Base-by-base conservation (phyloP, 1,140 invertebrate genomes). In the Archegozetes longisetosus region DNA sequence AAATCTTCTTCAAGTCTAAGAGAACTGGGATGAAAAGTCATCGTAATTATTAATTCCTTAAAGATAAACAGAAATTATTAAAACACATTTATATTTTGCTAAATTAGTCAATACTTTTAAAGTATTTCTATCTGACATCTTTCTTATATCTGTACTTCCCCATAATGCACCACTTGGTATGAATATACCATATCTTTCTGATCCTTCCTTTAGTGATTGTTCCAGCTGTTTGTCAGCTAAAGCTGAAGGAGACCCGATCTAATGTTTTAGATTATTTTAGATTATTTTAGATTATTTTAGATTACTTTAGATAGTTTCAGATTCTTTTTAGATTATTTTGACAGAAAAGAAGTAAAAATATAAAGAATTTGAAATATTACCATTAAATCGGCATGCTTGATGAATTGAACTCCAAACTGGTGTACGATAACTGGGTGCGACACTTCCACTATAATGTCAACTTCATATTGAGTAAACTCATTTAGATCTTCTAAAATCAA, bases 141-240 rank as follows among this genome's bases (percentile, higher is more conserved):
- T 75, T 67, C 68, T 63, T n/a, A 81, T 78, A 65, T 82, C 80
- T 62, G 78, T 74, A 4, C 71, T 76, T 28, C 80, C 80, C 80
- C 80, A 82, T 53, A 81, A 73, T 17, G 80, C 80, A 32, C 80
- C 80, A 62, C 71, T 72, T 2, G 80, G 79, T 51, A 81, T 64
- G 64, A 79, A 78, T 0, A 81, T 59, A 53, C 74, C 32, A 40
- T 60, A 54, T 14, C 61, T 58, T 1, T 47, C 66, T 20, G 71
- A 71, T 26, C 70, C 72, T 14, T 50, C 25, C 22, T 67, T 59
- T 4, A 78, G 64, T 28, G 62, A 67, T 47, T 64, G 61, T 53
- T 77, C 72, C 22, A 74, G 58, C 24, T 71, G 60, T 26, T 67
- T 53, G 56, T 76, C 70, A 20, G 78, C 76, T 25, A 81, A 65